A percentile compares a stretch with the other conserved stretches of the same genome.
Evolutionary conservation across 2,888 invertebrate species (phyloP).

Genomic region (Andrena bicolor): DNA sequence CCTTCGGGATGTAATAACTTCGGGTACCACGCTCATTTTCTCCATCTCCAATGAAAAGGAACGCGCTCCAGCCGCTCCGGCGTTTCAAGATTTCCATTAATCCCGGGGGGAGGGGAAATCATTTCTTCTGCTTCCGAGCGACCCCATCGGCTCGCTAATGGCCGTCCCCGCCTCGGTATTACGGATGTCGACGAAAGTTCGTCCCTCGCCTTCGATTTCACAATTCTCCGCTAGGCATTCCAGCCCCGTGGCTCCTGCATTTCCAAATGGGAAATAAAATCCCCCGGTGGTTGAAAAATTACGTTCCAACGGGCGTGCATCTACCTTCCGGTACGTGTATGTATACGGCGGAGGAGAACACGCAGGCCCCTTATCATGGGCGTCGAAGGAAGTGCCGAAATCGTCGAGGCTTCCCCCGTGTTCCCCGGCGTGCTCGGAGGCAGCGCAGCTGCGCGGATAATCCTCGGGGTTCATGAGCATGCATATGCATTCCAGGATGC

Average conservation of each 20-base stretch:
- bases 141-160: constrained; percentile 1
- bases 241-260: neutral
- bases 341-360: too few relatives aligned
- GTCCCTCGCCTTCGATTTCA: too few relatives aligned
- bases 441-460: constrained; percentile 11
- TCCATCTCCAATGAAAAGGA: neutral
- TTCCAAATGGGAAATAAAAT: neutral
- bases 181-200: neutral
- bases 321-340: too few relatives aligned
- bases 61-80: neutral
- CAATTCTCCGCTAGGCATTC: neutral
- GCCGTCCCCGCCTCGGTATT: neutral
- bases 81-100: constrained; percentile 16
- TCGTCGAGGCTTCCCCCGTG: too few relatives aligned
- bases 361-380: too few relatives aligned
- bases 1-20: constrained; percentile 3
- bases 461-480: constrained; percentile 27
- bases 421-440: too few relatives aligned
- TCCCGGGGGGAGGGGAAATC: neutral
- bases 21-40: neutral
- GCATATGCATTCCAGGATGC: constrained; percentile 29
- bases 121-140: neutral
- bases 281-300: too few relatives aligned
- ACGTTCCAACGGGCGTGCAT: too few relatives aligned
- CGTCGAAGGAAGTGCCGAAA: too few relatives aligned